Evolutionary conservation across 1,140 invertebrate species (phyloP), one percentile per base, ranked within the genome.

Genomic region (Drosophila nigromelanica): DNA sequence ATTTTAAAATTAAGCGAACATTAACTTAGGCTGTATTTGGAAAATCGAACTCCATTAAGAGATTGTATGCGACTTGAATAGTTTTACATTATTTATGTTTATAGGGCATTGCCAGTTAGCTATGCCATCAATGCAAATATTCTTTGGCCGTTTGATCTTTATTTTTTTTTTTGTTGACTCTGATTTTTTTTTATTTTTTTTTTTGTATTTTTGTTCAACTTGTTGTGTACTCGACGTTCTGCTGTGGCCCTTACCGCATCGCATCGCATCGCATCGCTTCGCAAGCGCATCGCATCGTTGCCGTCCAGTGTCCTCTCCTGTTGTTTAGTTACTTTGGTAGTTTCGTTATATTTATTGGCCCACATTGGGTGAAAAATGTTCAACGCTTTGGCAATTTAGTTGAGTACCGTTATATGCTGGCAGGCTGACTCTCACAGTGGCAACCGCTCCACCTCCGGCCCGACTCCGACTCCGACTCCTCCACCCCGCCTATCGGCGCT

Each of bases 291-390:
- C 24, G 27, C 60, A 33, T 40, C 37, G 39, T 27, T 66, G 52
- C 33, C 40, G 52, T 66, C 55, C 59, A 56, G 42, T 33, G 47
- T 54, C 39, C 27, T 51, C 42, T 72, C 55, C 69, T 77, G 82
- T 89, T 89, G 83, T 89, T 89, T 89, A 89, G 83, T 89, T 89
- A 89, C 83, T 89, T 89, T 89, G 83, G 83, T 89, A 89, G 83
- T 89, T 89, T 89, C 82, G 81, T 90, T 87, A 91, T 91, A 91
- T 91, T 91, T 91, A 91, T 91, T 91, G 89, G 89, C 89, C 80
- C 78, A 91, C 86, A 90, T 89, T 79, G 76, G 76, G 89, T 91
- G 89, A 90, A 90, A 90, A 90, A 90, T 90, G 82, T 90, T 87
- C 77, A 90, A 80, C 87, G 87, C 83, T 89, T 89, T 89, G 83